Evolutionary conservation across 2,888 invertebrate genomes (phyloP).

Genomic region (Masnerella sp.): DNA sequence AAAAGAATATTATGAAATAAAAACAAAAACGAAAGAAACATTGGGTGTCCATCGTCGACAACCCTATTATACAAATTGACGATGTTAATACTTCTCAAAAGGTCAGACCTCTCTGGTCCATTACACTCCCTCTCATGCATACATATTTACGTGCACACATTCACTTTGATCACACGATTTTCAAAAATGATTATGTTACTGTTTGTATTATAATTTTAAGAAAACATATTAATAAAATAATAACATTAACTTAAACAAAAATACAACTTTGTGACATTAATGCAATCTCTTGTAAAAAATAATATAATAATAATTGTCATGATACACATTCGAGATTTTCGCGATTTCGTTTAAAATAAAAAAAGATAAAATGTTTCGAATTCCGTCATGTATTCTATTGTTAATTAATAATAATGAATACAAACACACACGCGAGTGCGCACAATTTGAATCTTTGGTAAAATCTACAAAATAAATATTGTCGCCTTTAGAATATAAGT

Average conservation of each 20-base stretch:
- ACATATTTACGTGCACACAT: slow-evolving; percentile 11
- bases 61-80: slow-evolving; percentile 74
- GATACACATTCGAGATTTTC: slow-evolving; percentile 1
- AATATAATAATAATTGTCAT: neutral
- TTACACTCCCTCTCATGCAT: slow-evolving; percentile 46
- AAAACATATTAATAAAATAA: slow-evolving; percentile 38
- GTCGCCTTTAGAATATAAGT: slow-evolving; percentile 64
- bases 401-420: too few relatives aligned
- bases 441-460: slow-evolving; percentile 74
- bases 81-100: slow-evolving; percentile 74
- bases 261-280: slow-evolving; percentile 34
- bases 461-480: slow-evolving; percentile 76
- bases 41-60: slow-evolving; percentile 61
- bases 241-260: slow-evolving; percentile 27
- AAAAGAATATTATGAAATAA: slow-evolving; percentile 69
- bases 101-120: slow-evolving; percentile 66
- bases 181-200: slow-evolving; percentile 29
- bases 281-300: slow-evolving; percentile 15
- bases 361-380: slow-evolving; percentile 46
- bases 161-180: slow-evolving; percentile 53
- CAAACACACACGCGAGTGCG: slow-evolving; percentile 62
- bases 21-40: slow-evolving; percentile 48
- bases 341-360: slow-evolving; percentile 13
- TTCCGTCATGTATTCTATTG: slow-evolving; percentile 29
- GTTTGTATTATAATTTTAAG: too few relatives aligned